A percentile compares a stretch with the other conserved stretches of the same genome.
Evolutionary conservation across 2,888 invertebrate species (phyloP).

Genomic region (Ennomos quercinarius): DNA sequence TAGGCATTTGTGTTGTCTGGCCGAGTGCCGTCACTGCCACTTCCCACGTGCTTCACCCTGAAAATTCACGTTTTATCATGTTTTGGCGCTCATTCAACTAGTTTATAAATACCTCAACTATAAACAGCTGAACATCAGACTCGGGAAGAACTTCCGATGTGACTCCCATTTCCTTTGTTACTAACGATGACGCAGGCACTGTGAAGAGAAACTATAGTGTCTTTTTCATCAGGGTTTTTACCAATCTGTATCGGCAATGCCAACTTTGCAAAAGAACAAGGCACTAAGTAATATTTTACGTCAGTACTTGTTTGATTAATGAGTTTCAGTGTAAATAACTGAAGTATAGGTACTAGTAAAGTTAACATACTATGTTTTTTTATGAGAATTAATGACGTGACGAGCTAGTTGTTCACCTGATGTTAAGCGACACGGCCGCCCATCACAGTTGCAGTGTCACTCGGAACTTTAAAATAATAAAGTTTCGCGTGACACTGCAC

Average conservation of each 20-base stretch:
- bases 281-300: too few relatives aligned
- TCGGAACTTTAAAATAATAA: too few relatives aligned
- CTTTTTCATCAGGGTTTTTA: slow-evolving; percentile 5
- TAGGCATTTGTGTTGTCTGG: slow-evolving; percentile 57
- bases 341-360: too few relatives aligned
- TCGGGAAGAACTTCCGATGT: slow-evolving; percentile 58
- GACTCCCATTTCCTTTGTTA: slow-evolving; percentile 43
- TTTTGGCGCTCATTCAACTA: slow-evolving; percentile 68
- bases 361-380: too few relatives aligned
- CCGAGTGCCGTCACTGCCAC: slow-evolving; percentile 50
- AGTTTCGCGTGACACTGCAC: too few relatives aligned
- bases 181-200: slow-evolving; percentile 16
- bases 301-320: too few relatives aligned
- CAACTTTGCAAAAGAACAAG: not conserved
- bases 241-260: slow-evolving; percentile 12
- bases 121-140: slow-evolving; percentile 58
- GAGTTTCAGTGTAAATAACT: too few relatives aligned
- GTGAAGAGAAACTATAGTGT: not conserved
- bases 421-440: too few relatives aligned
- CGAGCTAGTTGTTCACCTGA: too few relatives aligned
- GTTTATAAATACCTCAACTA: slow-evolving; percentile 53
- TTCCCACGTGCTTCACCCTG: slow-evolving; percentile 64
- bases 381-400: too few relatives aligned
- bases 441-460: too few relatives aligned
- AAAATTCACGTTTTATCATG: slow-evolving; percentile 73